These are phyloP conservation scores for Tetramorium parvispinum DNA, from an alignment of 1,140 invertebrate species.

Conservation along the genomic window DNA sequence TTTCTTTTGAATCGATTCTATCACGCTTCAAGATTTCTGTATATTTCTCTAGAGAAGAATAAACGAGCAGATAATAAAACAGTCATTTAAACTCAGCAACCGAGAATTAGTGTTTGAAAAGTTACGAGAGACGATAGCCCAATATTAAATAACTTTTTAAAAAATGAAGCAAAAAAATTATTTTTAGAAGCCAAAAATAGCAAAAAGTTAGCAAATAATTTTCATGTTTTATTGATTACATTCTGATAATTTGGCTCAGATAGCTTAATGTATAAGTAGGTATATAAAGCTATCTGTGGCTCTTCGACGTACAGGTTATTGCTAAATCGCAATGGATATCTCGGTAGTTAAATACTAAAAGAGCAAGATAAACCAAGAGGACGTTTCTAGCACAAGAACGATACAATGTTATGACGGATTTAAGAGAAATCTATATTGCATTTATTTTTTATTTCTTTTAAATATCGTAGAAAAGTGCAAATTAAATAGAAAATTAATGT, in stretches of 20 bases:
- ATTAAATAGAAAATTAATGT: background rate
- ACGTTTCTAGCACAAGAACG: background rate
- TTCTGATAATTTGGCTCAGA: too few species aligned
- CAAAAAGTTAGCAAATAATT: too few species aligned
- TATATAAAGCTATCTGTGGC: too few species aligned
- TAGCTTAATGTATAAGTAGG: too few species aligned
- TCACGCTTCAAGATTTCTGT: conserved; percentile 5
- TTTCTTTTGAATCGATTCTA: background rate
- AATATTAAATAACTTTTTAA: too few species aligned
- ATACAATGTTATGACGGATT: background rate
- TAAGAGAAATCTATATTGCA: background rate
- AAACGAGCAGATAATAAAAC: conserved; percentile 2
- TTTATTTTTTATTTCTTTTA: background rate
- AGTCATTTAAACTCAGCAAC: background rate
- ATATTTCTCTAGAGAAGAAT: conserved; percentile 16
- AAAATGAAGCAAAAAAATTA: too few species aligned
- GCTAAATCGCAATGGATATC: conserved; percentile 43
- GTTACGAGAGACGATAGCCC: too few species aligned
- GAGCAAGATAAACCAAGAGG: too few species aligned
- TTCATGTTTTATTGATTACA: too few species aligned
- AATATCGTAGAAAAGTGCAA: background rate
- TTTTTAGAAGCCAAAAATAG: too few species aligned
- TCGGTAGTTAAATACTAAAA: background rate
- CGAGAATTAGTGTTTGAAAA: background rate
- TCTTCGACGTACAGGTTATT: background rate